Evolutionary conservation across 2,113 vertebrate genomes (phyloP).

Genomic region (Taurulus bubalis): DNA sequence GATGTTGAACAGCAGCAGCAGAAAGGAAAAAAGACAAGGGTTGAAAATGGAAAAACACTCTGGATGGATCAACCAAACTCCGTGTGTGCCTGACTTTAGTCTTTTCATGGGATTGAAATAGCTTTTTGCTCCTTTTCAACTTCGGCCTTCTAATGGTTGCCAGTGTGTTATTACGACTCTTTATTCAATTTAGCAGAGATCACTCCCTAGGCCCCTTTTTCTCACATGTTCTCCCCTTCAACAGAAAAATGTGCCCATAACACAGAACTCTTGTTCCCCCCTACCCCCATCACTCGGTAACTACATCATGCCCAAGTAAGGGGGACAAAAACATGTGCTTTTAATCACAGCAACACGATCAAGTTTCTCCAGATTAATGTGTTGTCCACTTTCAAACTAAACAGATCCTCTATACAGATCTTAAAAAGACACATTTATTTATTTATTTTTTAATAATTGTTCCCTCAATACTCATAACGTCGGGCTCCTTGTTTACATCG

Average conservation of each 20-base stretch:
- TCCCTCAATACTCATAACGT: not conserved
- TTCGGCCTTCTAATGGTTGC: not conserved
- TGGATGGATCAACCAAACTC: slow-evolving; percentile 1
- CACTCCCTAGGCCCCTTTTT: slow-evolving; percentile 4
- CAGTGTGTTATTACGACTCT: not conserved
- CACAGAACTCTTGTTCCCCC: slow-evolving; percentile 22
- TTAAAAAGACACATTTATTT: not conserved
- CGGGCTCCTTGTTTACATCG: not conserved
- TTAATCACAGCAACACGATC: slow-evolving; percentile 66
- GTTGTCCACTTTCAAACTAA: slow-evolving; percentile 31
- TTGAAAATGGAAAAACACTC: not conserved
- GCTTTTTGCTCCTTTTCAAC: not conserved
- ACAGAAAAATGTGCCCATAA: slow-evolving; percentile 37
- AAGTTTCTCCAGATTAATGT: slow-evolving; percentile 57
- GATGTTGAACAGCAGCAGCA: slow-evolving; percentile 30
- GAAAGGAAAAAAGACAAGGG: not conserved
- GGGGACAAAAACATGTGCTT: slow-evolving; percentile 74
- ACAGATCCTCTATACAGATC: slow-evolving; percentile 28
- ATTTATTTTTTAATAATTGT: slow-evolving; percentile 1
- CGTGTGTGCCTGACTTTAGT: not conserved
- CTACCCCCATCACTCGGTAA: slow-evolving; percentile 37
- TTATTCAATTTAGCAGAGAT: slow-evolving; percentile 2
- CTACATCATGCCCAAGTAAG: slow-evolving; percentile 43
- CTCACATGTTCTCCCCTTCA: slow-evolving; percentile 25
- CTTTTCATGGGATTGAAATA: not conserved